These are phyloP conservation scores for Stenotaenia linearis DNA, from an alignment of 2,888 invertebrate genomes.

Conservation along the genomic window DNA sequence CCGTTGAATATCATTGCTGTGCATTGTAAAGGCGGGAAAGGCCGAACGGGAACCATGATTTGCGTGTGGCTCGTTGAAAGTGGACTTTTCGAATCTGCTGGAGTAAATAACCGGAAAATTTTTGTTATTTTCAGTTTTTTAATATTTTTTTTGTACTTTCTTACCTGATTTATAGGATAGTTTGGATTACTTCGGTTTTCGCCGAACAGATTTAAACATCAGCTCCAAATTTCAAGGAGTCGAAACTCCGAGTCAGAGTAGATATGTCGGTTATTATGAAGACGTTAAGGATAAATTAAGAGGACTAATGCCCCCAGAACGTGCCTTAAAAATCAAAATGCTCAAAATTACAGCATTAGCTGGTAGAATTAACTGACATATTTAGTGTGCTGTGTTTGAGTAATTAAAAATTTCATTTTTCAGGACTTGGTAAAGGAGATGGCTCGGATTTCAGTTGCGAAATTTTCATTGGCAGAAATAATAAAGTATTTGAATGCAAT, in stretches of 20 bases:
- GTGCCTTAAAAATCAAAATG: constrained; percentile 44
- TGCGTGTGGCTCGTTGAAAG: constrained; percentile 52
- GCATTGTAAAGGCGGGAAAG: constrained; percentile 55
- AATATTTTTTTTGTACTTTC: not conserved
- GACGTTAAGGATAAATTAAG: constrained; percentile 46
- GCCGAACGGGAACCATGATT: constrained; percentile 53
- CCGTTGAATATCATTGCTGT: constrained; percentile 51
- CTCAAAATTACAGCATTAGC: constrained; percentile 47
- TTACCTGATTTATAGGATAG: constrained; percentile 38
- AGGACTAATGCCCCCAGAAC: constrained; percentile 45
- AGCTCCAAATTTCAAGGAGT: constrained; percentile 52
- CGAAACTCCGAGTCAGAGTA: constrained; percentile 53
- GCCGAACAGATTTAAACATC: constrained; percentile 50
- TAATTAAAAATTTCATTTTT: constrained; percentile 31
- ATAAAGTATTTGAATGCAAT: constrained; percentile 45
- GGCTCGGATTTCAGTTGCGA: constrained; percentile 49
- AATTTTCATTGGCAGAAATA: constrained; percentile 43
- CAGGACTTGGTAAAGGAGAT: constrained; percentile 49
- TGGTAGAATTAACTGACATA: constrained; percentile 39
- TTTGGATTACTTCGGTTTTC: constrained; percentile 51
- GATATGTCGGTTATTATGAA: constrained; percentile 53
- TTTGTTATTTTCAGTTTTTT: too few species aligned
- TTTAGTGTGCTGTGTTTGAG: not conserved
- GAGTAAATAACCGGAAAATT: too few species aligned
- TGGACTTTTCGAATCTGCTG: constrained; percentile 49